Evolutionary conservation across 2,888 invertebrate species (phyloP).

Genomic region (Idaea straminata): DNA sequence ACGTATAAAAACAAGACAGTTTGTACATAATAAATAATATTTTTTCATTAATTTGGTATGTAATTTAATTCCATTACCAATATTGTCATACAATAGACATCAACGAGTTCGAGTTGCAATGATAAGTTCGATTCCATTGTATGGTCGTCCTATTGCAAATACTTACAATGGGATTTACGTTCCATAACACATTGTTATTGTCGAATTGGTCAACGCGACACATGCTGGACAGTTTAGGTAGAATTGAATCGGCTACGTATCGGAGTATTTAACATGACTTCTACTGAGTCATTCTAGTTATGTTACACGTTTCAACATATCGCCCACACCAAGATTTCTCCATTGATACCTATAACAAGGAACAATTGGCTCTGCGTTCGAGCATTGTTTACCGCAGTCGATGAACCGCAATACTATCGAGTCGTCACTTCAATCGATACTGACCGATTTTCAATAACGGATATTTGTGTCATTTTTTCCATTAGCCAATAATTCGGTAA

Average conservation of each 20-base stretch:
- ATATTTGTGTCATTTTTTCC: conserved; percentile 21
- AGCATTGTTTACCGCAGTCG: conserved; percentile 67
- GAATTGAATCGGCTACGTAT: conserved; percentile 43
- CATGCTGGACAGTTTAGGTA: conserved; percentile 19
- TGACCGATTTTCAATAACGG: conserved; percentile 17
- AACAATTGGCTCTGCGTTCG: conserved; percentile 53
- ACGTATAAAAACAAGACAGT: not conserved
- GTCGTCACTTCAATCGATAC: not conserved
- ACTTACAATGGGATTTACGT: conserved; percentile 9
- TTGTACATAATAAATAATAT: not conserved
- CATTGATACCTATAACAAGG: conserved; percentile 62
- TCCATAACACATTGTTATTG: conserved; percentile 25
- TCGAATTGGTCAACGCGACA: conserved; percentile 26
- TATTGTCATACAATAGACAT: conserved; percentile 19
- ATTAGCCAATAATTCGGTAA: conserved; percentile 17
- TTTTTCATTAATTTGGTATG: not conserved
- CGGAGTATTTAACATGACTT: conserved; percentile 40
- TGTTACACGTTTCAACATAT: conserved; percentile 54
- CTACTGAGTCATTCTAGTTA: conserved; percentile 56
- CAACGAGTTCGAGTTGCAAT: conserved; percentile 20
- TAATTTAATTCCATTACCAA: not conserved
- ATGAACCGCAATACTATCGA: conserved; percentile 43
- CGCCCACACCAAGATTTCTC: conserved; percentile 70
- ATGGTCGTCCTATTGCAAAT: conserved; percentile 7
- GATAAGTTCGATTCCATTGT: conserved; percentile 9